phyloP scores from a whole-genome alignment of 2,888 invertebrate species.

The Mycalesis mineus region DNA sequence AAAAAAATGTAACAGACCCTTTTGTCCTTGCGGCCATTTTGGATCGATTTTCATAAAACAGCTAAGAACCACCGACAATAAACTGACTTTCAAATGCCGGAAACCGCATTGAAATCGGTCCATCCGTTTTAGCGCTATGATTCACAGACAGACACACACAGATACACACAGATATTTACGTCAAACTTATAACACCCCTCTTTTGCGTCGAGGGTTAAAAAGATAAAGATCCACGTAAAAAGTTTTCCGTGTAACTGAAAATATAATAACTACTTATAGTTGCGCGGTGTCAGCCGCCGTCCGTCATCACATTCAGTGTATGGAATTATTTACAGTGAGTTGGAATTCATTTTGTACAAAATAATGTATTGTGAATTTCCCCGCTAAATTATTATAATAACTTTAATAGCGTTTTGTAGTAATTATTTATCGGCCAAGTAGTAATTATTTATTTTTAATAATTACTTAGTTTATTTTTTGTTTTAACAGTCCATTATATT shows the following conservation, averaged over 20 bases:
- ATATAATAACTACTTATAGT: constrained; percentile 26
- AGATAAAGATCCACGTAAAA: constrained; percentile 6
- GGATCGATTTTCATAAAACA: too few species aligned
- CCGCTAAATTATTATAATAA: neutral
- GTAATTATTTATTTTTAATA: neutral
- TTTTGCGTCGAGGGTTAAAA: too few species aligned
- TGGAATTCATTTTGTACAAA: neutral
- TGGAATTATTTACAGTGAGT: constrained; percentile 1
- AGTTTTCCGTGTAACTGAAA: constrained; percentile 24
- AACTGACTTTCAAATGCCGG: too few species aligned
- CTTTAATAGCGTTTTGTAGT: neutral
- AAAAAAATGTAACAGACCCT: too few species aligned
- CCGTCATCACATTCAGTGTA: neutral
- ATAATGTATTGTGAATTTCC: neutral
- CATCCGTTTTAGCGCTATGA: too few species aligned
- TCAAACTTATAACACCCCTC: too few species aligned
- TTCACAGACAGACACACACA: too few species aligned
- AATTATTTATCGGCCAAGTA: neutral
- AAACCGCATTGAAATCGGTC: too few species aligned
- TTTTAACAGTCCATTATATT: too few species aligned
- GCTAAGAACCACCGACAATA: too few species aligned
- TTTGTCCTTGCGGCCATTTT: too few species aligned
- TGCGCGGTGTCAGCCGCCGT: constrained; percentile 24
- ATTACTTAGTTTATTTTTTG: neutral
- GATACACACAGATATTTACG: too few species aligned